A percentile compares a stretch with the other conserved stretches of the same genome.
Evolutionary conservation across 2,113 vertebrate species (phyloP).

Genomic region (Gulo gulo): DNA sequence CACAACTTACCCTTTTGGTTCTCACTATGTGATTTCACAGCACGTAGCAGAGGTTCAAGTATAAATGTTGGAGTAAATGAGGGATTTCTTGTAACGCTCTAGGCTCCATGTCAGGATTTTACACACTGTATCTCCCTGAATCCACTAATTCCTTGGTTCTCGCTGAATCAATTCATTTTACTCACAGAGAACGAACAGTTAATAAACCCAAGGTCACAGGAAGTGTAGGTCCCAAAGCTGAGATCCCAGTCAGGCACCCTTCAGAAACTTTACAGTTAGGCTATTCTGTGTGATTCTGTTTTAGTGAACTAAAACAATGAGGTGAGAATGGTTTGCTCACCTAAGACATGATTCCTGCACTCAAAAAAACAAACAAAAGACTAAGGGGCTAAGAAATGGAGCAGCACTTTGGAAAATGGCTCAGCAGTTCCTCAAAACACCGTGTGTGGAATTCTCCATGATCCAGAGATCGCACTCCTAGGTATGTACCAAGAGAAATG

Average conservation of each 20-base stretch:
- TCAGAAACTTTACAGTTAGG: background rate
- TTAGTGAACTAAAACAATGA: background rate
- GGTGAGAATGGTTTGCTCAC: background rate
- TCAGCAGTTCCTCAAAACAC: background rate
- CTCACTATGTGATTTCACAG: accelerated
- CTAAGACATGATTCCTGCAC: background rate
- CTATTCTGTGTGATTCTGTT: no score
- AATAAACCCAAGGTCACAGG: background rate
- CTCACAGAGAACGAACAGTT: background rate
- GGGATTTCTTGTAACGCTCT: background rate
- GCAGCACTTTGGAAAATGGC: background rate
- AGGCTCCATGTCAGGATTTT: background rate
- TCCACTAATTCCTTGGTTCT: background rate
- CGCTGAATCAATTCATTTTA: background rate
- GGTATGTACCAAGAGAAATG: background rate
- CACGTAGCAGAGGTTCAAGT: background rate
- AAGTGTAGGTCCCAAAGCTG: background rate
- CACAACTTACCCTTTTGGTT: no score
- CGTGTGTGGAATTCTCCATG: accelerated
- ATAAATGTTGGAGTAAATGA: background rate
- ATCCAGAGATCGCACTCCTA: background rate
- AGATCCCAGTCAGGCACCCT: background rate
- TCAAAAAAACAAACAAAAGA: background rate
- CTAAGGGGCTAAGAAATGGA: no score
- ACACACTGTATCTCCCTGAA: background rate